Evolutionary conservation across 1,140 invertebrate genomes (phyloP), one percentile per base, ranked within the genome.

Genomic region (Adoxophyes honmai): DNA sequence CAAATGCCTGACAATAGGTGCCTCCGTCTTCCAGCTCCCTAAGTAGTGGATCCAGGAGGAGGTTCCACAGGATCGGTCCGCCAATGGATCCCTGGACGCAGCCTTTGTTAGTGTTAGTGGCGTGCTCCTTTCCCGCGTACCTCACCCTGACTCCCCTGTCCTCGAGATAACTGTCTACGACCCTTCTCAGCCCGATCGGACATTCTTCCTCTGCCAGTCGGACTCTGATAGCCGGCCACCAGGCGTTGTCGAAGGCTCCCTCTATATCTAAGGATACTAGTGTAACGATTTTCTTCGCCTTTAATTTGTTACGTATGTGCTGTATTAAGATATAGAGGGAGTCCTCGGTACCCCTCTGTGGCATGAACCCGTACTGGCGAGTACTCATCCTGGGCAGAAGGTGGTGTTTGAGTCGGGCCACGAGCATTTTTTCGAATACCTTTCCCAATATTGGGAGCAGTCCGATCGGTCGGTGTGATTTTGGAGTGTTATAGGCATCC

Each of bases 261-360:
- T 28, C 21, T 28, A 28, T 28, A 28, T 28, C 21, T 28, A 28
- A 28, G 21, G 21, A 28, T 28, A 28, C 6, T 11, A 38, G 36
- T 13, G 36, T 13, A 38, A 38, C 11, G 1, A 38, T 13, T 6
- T 28, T 38, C 5, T 38, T 38, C 4, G n/a, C 36, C 4, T 38
- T 38, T 4, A 38, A 0, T 13, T 38, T 38, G 10, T 1, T 11
- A 5, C 10, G 10, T n/a, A 38, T 38, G 4, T 13, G 36, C 10
- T 38, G 4, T 5, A 55, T 37, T 0, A 60, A 39, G 11, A 4
- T 33, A 44, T 55, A 54, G 16, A 60, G 52, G 14, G 42, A 11
- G 39, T 60, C 58, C 10, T 51, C 58, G n/a, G 58, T 60, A 34
- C 52, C 28, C 9, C n/a, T 55, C 6, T 60, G 21, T 6, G 21